Percentiles rank a stretch among this genome's conserved stretches.
Evolutionary conservation across 2,113 vertebrate species (phyloP).

Genomic region (Equus quagga): DNA sequence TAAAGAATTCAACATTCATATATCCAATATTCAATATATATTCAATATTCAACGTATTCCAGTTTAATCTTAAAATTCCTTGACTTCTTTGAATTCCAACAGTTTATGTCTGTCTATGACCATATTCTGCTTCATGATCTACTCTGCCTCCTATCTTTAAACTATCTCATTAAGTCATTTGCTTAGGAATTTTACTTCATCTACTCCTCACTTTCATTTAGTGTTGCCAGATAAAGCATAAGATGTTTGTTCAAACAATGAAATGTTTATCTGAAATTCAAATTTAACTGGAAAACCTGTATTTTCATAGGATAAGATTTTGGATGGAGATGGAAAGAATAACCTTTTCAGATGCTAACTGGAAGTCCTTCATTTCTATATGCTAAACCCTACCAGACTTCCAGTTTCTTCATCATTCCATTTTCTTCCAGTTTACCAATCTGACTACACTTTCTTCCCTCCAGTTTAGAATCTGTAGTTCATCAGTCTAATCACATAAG

Average conservation of each 20-base stretch:
- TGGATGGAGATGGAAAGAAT: neutral
- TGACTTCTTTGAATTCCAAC: neutral
- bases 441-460: neutral
- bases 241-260: neutral
- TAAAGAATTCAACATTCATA: neutral
- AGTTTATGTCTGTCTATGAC: neutral
- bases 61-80: neutral
- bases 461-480: neutral
- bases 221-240: neutral
- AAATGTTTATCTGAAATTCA: conserved; percentile 16
- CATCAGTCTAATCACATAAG: neutral
- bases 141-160: neutral
- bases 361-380: too few relatives aligned
- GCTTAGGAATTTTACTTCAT: neutral
- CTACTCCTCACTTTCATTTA: neutral
- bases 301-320: neutral
- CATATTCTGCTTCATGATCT: neutral
- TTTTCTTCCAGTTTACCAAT: neutral
- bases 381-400: neutral
- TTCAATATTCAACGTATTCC: neutral
- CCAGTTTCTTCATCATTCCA: neutral
- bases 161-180: neutral
- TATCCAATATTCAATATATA: neutral
- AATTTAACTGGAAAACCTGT: neutral
- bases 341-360: neutral